These are phyloP conservation scores for Tetrapedia diversipes DNA, from an alignment of 2,888 invertebrate genomes.

Conservation along the genomic window DNA sequence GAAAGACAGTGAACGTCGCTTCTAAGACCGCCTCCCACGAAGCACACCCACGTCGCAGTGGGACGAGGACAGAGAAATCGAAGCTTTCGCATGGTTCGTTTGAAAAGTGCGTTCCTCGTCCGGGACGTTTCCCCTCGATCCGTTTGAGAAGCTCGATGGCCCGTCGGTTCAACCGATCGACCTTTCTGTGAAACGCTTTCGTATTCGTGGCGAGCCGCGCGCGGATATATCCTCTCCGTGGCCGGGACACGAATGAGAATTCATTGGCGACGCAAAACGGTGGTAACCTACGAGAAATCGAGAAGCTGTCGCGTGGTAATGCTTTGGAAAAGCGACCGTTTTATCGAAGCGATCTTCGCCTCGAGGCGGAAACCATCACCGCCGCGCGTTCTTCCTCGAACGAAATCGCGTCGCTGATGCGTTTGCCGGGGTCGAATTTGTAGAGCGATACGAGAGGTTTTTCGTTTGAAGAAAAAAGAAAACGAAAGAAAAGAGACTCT, in stretches of 20 bases:
- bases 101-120: not conserved
- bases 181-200: not conserved
- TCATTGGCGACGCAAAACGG: slow-evolving; percentile 11
- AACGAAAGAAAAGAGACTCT: no score
- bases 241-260: slow-evolving; percentile 20
- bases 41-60: no score
- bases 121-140: not conserved
- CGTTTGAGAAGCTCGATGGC: slow-evolving; percentile 2
- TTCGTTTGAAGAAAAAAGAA: no score
- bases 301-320: slow-evolving; percentile 4
- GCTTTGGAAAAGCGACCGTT: slow-evolving; percentile 1
- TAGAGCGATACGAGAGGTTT: no score
- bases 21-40: no score
- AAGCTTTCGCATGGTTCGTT: not conserved
- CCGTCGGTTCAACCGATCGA: not conserved
- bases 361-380: no score
- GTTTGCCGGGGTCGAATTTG: slow-evolving; percentile 36
- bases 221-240: not conserved
- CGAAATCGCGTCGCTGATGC: not conserved
- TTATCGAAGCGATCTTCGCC: not conserved
- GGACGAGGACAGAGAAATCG: not conserved
- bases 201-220: slow-evolving; percentile 6
- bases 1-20: no score
- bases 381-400: no score
- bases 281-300: slow-evolving; percentile 7